phyloP scores from a whole-genome alignment of 2,888 invertebrate genomes.

The Leucophora obtusa region DNA sequence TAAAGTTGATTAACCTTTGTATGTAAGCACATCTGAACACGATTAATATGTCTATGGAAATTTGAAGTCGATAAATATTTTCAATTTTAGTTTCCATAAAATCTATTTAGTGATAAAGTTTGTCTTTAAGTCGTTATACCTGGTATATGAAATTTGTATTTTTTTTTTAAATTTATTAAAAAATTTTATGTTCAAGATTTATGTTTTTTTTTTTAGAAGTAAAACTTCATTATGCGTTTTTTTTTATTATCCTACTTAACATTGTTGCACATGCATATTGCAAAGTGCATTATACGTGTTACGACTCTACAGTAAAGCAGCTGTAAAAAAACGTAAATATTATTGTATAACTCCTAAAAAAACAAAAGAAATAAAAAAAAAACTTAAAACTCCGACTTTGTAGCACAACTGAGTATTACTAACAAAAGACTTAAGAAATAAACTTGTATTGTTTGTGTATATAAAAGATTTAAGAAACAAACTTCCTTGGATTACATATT shows the following conservation, averaged over 20 bases:
- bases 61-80: too few species aligned
- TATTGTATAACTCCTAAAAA: background rate
- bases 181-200: background rate
- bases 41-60: too few species aligned
- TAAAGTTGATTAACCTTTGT: conserved; percentile 44
- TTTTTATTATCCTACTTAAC: background rate
- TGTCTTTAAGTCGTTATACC: too few species aligned
- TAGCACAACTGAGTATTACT: background rate
- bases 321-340: background rate
- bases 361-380: background rate
- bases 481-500: background rate
- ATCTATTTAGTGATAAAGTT: too few species aligned
- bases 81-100: background rate
- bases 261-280: background rate
- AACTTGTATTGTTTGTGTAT: background rate
- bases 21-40: too few species aligned
- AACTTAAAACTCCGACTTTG: background rate
- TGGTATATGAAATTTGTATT: background rate
- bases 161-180: background rate
- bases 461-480: background rate
- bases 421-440: background rate
- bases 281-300: background rate
- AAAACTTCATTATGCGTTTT: background rate
- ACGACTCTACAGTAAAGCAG: background rate
- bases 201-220: background rate